Evolutionary conservation across 1,140 invertebrate genomes (phyloP), one percentile per base, ranked within the genome.

Genomic region (Chironomus striatipennis): DNA sequence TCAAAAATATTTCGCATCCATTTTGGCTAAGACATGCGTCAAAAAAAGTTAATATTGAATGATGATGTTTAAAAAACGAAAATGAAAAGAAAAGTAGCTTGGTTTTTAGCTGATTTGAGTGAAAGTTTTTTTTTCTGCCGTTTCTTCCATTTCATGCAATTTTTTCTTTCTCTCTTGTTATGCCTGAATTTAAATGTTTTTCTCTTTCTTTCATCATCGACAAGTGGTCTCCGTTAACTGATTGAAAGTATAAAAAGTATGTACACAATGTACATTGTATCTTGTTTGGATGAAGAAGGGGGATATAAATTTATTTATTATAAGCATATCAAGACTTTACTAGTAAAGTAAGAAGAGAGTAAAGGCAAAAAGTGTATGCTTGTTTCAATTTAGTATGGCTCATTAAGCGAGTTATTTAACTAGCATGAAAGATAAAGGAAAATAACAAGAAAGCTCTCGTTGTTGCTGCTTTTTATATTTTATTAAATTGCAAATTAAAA

Each of bases 331-430:
- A 57, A 57, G 47, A 7, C 47, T 57, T 57, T 10, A 57, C 47
- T 57, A 12, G 8, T 15, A n/a, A 57, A 15, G 15, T 5, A 10
- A 57, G 47, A 57, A 57, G n/a, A n/a, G 47, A 57, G 12, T 5
- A n/a, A n/a, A n/a, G 15, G 47, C 47, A 57, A 57, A 15, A 47
- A 47, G 15, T 34, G 24, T 34, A 57, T n/a, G n/a, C 47, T 57
- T 57, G 47, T n/a, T 57, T 57, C 47, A 57, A 57, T 57, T 57
- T 57, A 57, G n/a, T n/a, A 57, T 57, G 12, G 12, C 47, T 57
- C 47, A 57, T 57, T 57, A 57, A 57, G 47, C 47, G 12, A n/a
- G 47, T 57, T 57, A 57, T n/a, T 57, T 57, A 57, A 57, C 47
- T 57, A 57, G 47, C 47, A 57, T 57, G 47, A 57, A 57, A 34